These are phyloP conservation scores for Linepithema humile DNA, from an alignment of 1,140 invertebrate genomes.

Conservation along the genomic window DNA sequence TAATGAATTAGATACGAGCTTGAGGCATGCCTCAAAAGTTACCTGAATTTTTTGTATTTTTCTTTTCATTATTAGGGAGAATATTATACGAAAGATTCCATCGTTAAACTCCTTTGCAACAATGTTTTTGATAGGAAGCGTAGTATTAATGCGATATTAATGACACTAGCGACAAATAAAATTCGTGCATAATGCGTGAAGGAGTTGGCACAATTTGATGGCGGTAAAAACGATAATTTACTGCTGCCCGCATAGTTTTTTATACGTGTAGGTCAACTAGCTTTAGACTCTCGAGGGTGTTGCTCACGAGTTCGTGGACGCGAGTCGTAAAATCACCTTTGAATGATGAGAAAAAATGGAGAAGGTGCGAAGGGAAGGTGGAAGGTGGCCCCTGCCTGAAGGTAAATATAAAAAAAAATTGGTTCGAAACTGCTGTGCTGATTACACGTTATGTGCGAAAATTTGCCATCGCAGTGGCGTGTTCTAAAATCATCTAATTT, in stretches of 20 bases:
- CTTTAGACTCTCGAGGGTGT: neutral
- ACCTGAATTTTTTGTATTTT: neutral
- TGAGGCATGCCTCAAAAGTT: slow-evolving; percentile 32
- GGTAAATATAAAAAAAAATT: slow-evolving; percentile 61
- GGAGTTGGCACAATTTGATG: neutral
- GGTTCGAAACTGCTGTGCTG: slow-evolving; percentile 72
- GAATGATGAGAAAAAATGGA: slow-evolving; percentile 34
- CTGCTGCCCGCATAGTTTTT: neutral
- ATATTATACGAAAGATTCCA: slow-evolving; percentile 17
- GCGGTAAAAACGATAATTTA: slow-evolving; percentile 2
- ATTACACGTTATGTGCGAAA: slow-evolving; percentile 73
- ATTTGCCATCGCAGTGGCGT: slow-evolving; percentile 51
- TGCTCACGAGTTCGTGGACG: slow-evolving; percentile 18
- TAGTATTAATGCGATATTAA: neutral
- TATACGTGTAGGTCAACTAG: neutral
- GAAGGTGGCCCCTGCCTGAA: slow-evolving; percentile 36
- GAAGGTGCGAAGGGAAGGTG: slow-evolving; percentile 55
- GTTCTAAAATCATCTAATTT: neutral
- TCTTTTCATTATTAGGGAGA: slow-evolving; percentile 10
- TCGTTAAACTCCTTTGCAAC: neutral
- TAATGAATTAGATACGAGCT: slow-evolving; percentile 48
- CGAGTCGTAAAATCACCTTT: slow-evolving; percentile 36
- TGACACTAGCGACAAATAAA: neutral
- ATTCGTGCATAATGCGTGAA: neutral
- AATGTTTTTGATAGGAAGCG: neutral